phyloP scores from a whole-genome alignment of 2,888 invertebrate genomes.

The Uloborus plumipes region DNA sequence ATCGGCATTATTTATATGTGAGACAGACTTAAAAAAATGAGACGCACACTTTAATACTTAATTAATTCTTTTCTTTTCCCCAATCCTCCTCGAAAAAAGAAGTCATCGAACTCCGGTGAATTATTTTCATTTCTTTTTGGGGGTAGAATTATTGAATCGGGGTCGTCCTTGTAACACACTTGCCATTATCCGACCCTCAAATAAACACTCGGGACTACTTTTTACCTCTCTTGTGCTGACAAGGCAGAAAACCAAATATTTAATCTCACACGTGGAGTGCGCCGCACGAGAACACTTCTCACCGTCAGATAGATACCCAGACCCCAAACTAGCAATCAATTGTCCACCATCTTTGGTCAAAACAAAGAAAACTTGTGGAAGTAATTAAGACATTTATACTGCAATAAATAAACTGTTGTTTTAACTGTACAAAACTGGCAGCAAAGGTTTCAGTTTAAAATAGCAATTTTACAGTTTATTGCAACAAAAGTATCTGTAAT shows the following conservation, averaged over 20 bases:
- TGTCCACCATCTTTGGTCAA: conserved; percentile 32
- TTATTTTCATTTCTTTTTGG: conserved; percentile 10
- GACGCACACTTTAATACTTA: no score
- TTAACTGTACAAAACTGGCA: no score
- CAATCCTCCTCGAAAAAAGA: not conserved
- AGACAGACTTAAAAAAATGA: no score
- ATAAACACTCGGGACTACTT: conserved; percentile 60
- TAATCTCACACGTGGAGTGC: conserved; percentile 37
- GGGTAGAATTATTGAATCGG: conserved; percentile 40
- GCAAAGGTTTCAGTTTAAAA: no score
- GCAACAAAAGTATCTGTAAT: no score
- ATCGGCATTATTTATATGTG: no score
- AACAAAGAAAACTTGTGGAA: not conserved
- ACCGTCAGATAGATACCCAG: not conserved
- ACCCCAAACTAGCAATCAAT: not conserved
- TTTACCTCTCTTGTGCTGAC: conserved; percentile 36
- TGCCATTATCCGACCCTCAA: conserved; percentile 56
- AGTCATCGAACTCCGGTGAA: not conserved
- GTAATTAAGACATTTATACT: not conserved
- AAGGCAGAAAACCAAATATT: conserved; percentile 61
- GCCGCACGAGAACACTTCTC: conserved; percentile 5
- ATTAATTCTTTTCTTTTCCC: not conserved
- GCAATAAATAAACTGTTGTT: no score
- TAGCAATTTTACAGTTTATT: no score
- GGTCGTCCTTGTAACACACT: conserved; percentile 53